Evolutionary conservation across 2,888 invertebrate genomes (phyloP), one percentile per base, ranked within the genome.

Genomic region (Cryptosula pallasiana): DNA sequence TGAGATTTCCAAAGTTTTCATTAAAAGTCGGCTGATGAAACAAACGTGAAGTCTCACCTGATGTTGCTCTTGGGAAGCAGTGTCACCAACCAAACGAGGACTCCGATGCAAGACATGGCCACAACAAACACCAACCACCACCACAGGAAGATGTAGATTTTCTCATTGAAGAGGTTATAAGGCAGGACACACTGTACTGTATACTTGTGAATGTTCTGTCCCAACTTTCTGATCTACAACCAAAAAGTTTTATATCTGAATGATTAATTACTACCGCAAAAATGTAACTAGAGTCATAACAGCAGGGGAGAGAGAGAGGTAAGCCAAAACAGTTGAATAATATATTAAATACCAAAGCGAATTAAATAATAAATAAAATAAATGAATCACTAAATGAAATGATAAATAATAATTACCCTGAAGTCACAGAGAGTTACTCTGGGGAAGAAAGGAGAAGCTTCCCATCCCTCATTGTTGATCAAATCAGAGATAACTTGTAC

Each of bases 401-500:
- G n/a, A n/a, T n/a, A n/a, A n/a, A n/a, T n/a, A n/a, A n/a, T 45
- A 45, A 45, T 76, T 81, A 72, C 82, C 72, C 80, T 80, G 75
- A 84, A 84, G 76, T 84, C 84, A 78, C 85, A 85, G 75, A 84
- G 78, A 13, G 84, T 84, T 69, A 84, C 81, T 55, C 84, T 77
- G 0, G 84, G 85, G 75, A 85, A 85, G 16, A 80, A 76, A 1
- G 82, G 80, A 1, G 83, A 82, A 45, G 81, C 82, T 34, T 69
- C 55, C 74, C 74, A 75, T 23, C 72, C 74, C 2, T 71, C n/a
- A 9, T 86, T 86, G 75, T 81, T 79, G 69, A 86, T 81, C 73
- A 87, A 75, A 75, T 86, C 85, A 73, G 83, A 83, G 74, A 87
- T 78, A n/a, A 87, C 84, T 76, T 87, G 85, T 32, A 85, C 84